Evolutionary conservation across 1,140 invertebrate genomes (phyloP).

Genomic region (Ptiloglossa arizonensis): DNA sequence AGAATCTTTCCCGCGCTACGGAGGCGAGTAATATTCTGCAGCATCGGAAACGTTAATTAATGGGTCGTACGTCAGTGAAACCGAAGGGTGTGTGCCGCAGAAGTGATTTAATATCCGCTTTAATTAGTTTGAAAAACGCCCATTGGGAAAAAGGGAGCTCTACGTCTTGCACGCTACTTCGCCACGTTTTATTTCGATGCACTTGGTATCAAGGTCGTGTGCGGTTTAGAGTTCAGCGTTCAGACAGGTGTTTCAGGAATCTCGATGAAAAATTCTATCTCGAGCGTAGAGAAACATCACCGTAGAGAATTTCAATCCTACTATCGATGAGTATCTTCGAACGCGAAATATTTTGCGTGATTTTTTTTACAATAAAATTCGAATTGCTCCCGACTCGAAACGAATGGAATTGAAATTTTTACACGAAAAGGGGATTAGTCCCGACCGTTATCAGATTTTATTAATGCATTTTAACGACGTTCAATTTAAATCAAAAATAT

Average conservation of each 20-base stretch:
- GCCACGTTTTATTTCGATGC: slow-evolving; percentile 64
- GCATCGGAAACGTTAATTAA: slow-evolving; percentile 68
- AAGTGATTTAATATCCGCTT: slow-evolving; percentile 73
- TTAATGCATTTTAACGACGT: no score
- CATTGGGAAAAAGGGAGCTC: slow-evolving; percentile 55
- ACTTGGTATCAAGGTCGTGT: slow-evolving; percentile 52
- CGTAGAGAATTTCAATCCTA: no score
- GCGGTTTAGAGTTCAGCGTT: slow-evolving; percentile 54
- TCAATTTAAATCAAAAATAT: no score
- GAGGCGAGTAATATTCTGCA: slow-evolving; percentile 59
- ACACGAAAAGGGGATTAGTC: no score
- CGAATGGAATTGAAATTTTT: no score
- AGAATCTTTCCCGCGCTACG: slow-evolving; percentile 40
- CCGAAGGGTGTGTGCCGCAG: slow-evolving; percentile 51
- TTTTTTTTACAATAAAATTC: no score
- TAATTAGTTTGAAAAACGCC: slow-evolving; percentile 76
- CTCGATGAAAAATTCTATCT: not conserved
- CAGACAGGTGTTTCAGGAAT: not conserved
- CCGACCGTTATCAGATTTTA: no score
- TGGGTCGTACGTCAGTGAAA: slow-evolving; percentile 61
- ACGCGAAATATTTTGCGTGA: no score
- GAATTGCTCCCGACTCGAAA: no score
- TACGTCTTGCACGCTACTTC: slow-evolving; percentile 56
- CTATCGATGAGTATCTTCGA: no score
- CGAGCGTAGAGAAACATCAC: no score